A percentile compares a stretch with the other conserved stretches of the same genome.
phyloP scores from a whole-genome alignment of 2,888 invertebrate genomes.

The Andrena bucephala region DNA sequence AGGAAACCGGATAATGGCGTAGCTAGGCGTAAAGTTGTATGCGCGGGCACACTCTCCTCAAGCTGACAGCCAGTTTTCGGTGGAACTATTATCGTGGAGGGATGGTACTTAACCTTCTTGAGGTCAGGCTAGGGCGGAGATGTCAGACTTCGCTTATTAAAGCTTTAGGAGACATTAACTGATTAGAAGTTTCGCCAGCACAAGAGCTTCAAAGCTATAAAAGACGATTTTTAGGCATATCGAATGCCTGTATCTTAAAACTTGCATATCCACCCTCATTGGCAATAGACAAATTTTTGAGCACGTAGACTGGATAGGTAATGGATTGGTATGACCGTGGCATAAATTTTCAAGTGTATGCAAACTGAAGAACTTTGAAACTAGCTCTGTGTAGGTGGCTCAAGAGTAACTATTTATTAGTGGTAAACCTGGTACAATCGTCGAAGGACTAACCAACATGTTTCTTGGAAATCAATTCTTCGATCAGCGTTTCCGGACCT shows the following conservation, averaged over 20 bases:
- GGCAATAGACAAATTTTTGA: neutral
- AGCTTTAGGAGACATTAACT: neutral
- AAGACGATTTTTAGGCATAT: neutral
- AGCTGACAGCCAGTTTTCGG: slow-evolving; percentile 3
- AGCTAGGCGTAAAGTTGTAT: slow-evolving; percentile 17
- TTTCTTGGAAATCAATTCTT: slow-evolving; percentile 28
- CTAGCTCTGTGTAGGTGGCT: neutral
- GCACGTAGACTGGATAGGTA: neutral
- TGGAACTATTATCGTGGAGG: neutral
- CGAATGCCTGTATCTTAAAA: neutral
- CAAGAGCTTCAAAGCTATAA: neutral
- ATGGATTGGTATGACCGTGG: neutral
- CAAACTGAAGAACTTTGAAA: neutral
- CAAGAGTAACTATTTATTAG: neutral
- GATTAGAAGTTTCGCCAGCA: neutral
- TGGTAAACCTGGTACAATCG: neutral
- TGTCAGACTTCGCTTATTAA: neutral
- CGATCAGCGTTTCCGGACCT: slow-evolving; percentile 4
- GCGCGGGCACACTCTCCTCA: slow-evolving; percentile 16
- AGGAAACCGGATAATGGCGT: slow-evolving; percentile 23
- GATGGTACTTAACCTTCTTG: neutral
- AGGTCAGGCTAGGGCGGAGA: neutral
- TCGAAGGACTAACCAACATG: neutral
- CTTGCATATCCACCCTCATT: neutral
- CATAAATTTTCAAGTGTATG: neutral